A percentile compares a stretch with the other conserved stretches of the same genome.
These are phyloP conservation scores for Leptoteleia sp. DNA, from an alignment of 1,140 invertebrate species.

Conservation along the genomic window DNA sequence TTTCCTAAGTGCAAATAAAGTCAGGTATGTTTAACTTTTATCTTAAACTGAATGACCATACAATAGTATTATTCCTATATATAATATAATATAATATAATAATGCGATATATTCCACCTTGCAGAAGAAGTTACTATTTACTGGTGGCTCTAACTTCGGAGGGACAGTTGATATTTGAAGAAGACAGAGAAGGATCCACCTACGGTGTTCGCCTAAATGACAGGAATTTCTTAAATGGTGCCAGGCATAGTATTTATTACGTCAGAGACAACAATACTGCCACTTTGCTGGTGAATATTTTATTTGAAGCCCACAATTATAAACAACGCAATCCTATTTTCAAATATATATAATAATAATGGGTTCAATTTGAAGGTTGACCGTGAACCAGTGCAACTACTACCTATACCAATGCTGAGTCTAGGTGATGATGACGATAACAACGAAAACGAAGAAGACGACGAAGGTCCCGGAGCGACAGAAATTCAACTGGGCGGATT, in stretches of 20 bases:
- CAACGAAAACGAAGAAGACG: slow-evolving; percentile 63
- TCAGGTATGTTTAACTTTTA: slow-evolving; percentile 32
- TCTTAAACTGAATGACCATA: too few relatives aligned
- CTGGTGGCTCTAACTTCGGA: slow-evolving; percentile 89
- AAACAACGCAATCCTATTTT: too few relatives aligned
- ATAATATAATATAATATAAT: too few relatives aligned
- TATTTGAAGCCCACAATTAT: too few relatives aligned
- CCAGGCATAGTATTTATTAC: slow-evolving; percentile 93
- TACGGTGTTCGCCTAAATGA: slow-evolving; percentile 87
- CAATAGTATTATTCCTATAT: too few relatives aligned
- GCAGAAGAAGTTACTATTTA: slow-evolving; percentile 90
- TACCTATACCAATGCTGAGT: slow-evolving; percentile 85
- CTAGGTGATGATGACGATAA: slow-evolving; percentile 83
- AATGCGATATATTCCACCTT: too few relatives aligned
- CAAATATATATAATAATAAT: too few relatives aligned
- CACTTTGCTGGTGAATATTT: slow-evolving; percentile 85
- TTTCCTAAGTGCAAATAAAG: slow-evolving; percentile 22
- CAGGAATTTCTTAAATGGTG: slow-evolving; percentile 90
- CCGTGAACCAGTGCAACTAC: slow-evolving; percentile 86
- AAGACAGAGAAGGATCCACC: slow-evolving; percentile 88
- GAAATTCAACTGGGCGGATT: slow-evolving; percentile 93
- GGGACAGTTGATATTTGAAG: slow-evolving; percentile 91
- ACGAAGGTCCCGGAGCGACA: slow-evolving; percentile 83
- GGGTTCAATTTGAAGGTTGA: slow-evolving; percentile 86
- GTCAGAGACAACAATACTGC: slow-evolving; percentile 87